phyloP scores from a whole-genome alignment of 2,888 invertebrate genomes.

The Patella depressa region DNA sequence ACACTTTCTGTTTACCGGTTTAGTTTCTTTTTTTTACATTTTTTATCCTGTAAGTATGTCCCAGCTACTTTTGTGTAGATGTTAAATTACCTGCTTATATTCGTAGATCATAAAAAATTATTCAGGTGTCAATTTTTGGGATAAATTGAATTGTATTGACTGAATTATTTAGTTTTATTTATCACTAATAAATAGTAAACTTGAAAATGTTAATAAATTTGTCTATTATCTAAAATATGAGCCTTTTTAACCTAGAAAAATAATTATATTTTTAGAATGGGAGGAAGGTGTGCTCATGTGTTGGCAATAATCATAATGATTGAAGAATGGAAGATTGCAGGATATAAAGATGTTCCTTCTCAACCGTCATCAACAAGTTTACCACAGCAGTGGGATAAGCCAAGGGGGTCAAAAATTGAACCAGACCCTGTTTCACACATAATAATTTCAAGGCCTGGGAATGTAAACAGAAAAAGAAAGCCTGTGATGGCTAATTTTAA shows the following conservation, averaged over 20 bases:
- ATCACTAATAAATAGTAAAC: no score
- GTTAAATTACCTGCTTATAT: no score
- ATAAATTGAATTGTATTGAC: no score
- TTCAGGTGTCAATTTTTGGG: no score
- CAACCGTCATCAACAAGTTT: neutral
- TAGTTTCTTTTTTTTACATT: no score
- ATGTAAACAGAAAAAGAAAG: neutral
- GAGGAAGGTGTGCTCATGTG: constrained; percentile 1
- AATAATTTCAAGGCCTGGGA: neutral
- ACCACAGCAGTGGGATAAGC: neutral
- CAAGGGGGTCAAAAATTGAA: neutral
- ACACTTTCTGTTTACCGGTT: no score
- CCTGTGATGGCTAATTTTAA: neutral
- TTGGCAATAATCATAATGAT: neutral
- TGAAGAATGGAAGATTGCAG: neutral
- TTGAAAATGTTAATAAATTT: no score
- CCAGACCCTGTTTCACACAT: neutral
- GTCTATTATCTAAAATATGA: no score
- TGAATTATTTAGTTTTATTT: no score
- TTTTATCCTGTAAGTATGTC: no score
- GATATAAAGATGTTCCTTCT: neutral
- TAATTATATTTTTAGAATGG: neutral
- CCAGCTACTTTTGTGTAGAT: no score
- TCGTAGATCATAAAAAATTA: no score
- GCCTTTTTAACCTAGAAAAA: neutral